phyloP scores from a whole-genome alignment of 2,888 invertebrate species.

The Melipona bicolor region DNA sequence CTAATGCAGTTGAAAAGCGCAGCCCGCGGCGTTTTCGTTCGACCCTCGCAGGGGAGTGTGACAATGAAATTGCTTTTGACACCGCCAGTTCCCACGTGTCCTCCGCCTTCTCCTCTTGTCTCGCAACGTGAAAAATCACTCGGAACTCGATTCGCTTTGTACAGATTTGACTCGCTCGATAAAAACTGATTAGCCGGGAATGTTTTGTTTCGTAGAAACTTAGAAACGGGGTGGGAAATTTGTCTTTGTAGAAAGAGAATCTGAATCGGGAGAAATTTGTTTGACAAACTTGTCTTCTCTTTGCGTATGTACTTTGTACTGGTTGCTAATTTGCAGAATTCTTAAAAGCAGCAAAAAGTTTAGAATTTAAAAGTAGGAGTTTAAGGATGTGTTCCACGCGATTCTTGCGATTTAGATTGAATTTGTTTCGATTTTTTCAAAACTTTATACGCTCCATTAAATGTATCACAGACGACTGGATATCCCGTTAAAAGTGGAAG shows the following conservation, averaged over 20 bases:
- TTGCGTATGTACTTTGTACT: background rate
- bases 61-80: slow-evolving; percentile 5
- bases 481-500: background rate
- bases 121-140: background rate
- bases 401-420: no score
- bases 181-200: background rate
- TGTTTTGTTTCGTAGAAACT: background rate
- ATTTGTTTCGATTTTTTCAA: no score
- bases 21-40: slow-evolving; percentile 16
- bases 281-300: no score
- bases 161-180: background rate
- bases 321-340: no score
- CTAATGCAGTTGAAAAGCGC: slow-evolving; percentile 46
- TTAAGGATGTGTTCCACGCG: no score
- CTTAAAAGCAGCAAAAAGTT: no score
- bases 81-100: background rate
- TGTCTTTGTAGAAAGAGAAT: background rate
- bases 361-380: no score
- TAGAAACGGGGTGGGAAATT: background rate
- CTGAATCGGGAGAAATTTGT: background rate
- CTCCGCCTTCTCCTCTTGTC: background rate
- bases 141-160: background rate
- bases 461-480: background rate
- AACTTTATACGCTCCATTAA: no score
- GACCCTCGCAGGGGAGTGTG: background rate